Conservation (phyloP, 2,797 vertebrate species). For the Hapalemur alaotrensis region DNA sequence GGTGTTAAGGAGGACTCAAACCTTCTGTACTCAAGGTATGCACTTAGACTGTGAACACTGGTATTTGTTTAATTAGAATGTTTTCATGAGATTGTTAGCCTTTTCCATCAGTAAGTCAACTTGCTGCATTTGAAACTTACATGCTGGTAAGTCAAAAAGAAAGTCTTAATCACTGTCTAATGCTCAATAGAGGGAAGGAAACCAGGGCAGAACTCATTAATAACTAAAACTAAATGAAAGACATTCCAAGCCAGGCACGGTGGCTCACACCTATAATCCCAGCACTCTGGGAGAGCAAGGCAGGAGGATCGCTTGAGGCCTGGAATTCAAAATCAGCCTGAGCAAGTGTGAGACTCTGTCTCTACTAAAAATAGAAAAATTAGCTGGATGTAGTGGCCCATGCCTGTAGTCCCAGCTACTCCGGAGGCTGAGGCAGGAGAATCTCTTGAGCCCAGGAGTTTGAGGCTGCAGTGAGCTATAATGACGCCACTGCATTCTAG, state of each 20-base stretch:
- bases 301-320: neutral
- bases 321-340: neutral
- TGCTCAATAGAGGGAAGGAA: neutral
- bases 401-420: neutral
- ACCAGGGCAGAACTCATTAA: neutral
- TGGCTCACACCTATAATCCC: neutral
- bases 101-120: conserved; percentile 37
- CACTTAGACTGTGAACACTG: neutral
- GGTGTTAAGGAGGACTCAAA: neutral
- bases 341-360: neutral
- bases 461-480: neutral
- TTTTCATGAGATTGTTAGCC: neutral
- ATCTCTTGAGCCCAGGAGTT: neutral
- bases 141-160: neutral
- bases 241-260: neutral
- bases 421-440: neutral
- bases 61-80: neutral
- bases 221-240: neutral
- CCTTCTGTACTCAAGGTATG: neutral
- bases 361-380: neutral
- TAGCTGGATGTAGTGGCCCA: neutral
- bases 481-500: neutral
- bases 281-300: neutral
- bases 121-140: conserved; percentile 17
- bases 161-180: neutral